Base-by-base conservation (phyloP, 1,140 invertebrate species). In the Protaetia brevitarsis region DNA sequence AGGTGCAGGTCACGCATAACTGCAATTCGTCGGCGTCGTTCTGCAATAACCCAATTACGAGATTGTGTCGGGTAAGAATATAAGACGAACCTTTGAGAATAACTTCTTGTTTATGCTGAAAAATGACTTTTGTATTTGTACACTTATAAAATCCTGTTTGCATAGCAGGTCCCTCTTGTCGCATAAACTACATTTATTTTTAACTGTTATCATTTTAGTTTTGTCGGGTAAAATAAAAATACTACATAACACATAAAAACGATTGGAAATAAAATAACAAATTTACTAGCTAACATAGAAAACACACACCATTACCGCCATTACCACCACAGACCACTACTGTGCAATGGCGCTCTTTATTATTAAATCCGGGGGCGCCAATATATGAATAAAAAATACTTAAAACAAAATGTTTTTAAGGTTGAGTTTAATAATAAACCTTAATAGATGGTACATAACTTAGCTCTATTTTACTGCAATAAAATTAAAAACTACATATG, bases 71-170 rank as follows among this genome's bases (percentile, higher is more conserved):
- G 21, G 10, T 2, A 1, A 51, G 45, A 51, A 8, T 16, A 16
- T 19, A 16, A 8, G 1, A 2, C 16, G 7, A 3, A 29, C 29
- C 29, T 29, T 31, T 3, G 28, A 28, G 8, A 59, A 29, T 2
- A 28, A n/a, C 13, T 59, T 59, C 26, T 19, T 29, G 11, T 29
- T 59, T 29, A 29, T 2, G 16, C n/a, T 59, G 13, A 59, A 59
- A 59, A 59, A 59, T 16, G 57, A 26, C 28, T 59, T 59, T 59
- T 59, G 57, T 11, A 59, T 59, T 29, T 59, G 27, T 30, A 13
- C n/a, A 13, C n/a, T 5, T 10, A 27, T 28, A 29, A 29, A 29
- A 0, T 59, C 57, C 3, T 59, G 16, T 4, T 3, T 2, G 1
- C 28, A 28, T 1, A 59, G 11, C 16, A 59, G 0, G 16, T 59